Evolutionary conservation across 2,113 vertebrate genomes (phyloP), one percentile per base, ranked within the genome.

Genomic region (Myotis brandtii): DNA sequence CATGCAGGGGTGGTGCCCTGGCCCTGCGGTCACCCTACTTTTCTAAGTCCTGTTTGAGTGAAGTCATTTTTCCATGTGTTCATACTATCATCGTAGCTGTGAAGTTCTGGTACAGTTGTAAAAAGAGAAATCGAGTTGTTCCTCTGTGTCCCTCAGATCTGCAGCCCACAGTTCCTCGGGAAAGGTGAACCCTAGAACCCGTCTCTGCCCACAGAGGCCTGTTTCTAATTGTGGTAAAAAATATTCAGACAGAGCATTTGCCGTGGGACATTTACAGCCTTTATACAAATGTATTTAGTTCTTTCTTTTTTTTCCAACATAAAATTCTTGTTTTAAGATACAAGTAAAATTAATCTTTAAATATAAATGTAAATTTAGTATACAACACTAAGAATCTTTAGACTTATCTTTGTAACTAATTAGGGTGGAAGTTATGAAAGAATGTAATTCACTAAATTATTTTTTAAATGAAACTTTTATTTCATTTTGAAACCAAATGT

Each of bases 81-180:
- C 98, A 98, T 99, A 98, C 93, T 99, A 98, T 99, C 99, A 99
- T 99, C 98, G 98, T 99, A 99, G 99, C 99, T 99, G 99, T 99
- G 99, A 99, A 99, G 99, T 99, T 99, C 98, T 99, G 99, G 99
- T 99, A 99, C 99, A 99, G 99, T 99, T 99, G 99, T 99, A 98
- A 99, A 98, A 98, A 99, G 96, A 97, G 94, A 95, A 96, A 95
- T 94, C 3, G 8, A 96, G 98, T 99, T 99, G 98, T 99, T 98
- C 98, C 98, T 98, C 94, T 98, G 96, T 98, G 98, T 98, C 99
- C 98, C 98, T 99, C 98, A 97, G 98, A 98, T 97, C 98, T 98
- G 97, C 98, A 98, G 98, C 97, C 97, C 93, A 93, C 97, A 96
- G 67, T 97, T 98, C 97, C 97, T 98, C 84, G 93, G 98, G 97